Conservation (phyloP, 2,797 vertebrate species). For the Phaenicophaeus curvirostris region DNA sequence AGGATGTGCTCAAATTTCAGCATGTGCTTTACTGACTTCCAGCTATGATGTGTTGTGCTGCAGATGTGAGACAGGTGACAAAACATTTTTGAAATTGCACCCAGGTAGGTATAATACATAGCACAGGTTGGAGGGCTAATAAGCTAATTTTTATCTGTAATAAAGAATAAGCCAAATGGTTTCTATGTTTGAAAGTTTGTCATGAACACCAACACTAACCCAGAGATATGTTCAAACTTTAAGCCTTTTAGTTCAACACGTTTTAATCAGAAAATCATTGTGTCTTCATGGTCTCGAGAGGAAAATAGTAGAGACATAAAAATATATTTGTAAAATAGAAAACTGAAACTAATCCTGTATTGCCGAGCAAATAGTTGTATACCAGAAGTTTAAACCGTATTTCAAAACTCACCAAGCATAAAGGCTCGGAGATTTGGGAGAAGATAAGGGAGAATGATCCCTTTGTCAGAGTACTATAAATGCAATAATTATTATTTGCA, state of each 20-base stretch:
- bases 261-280: neutral
- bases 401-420: neutral
- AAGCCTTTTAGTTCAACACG: neutral
- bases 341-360: neutral
- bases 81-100: neutral
- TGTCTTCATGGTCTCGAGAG: neutral
- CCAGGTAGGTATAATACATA: neutral
- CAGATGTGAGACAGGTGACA: neutral
- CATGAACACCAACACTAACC: neutral
- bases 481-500: neutral
- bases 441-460: neutral
- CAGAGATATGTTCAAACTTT: neutral
- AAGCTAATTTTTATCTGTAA: neutral
- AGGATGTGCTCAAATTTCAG: neutral
- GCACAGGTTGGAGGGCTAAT: neutral
- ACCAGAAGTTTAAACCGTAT: neutral
- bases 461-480: neutral
- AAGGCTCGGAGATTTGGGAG: neutral
- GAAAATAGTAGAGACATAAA: neutral
- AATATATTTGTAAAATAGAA: neutral
- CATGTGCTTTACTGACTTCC: neutral
- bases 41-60: neutral
- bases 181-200: neutral
- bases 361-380: neutral
- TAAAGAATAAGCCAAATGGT: neutral